These are phyloP conservation scores for Oedothorax gibbosus DNA, from an alignment of 1,140 invertebrate genomes.

Conservation along the genomic window DNA sequence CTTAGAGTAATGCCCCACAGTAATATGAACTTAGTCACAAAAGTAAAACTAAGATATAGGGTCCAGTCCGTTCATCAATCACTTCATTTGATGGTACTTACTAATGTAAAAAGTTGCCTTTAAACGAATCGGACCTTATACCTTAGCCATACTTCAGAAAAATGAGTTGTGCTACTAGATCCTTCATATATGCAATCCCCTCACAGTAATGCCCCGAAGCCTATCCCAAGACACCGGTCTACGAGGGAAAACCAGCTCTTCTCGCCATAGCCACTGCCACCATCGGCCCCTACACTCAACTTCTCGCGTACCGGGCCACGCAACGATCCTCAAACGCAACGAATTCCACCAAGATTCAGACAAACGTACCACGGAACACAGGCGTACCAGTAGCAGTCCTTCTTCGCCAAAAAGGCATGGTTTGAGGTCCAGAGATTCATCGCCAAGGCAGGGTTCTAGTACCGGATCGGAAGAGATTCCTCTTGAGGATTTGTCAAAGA, in stretches of 20 bases:
- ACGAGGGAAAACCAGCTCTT: conserved; percentile 22
- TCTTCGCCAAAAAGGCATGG: conserved; percentile 58
- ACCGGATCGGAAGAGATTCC: conserved; percentile 84
- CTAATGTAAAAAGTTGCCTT: too few species aligned
- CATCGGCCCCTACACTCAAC: conserved; percentile 73
- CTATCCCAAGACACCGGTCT: conserved; percentile 61
- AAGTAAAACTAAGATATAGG: too few species aligned
- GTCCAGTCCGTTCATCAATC: too few species aligned
- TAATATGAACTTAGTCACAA: too few species aligned
- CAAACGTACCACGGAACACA: conserved; percentile 24
- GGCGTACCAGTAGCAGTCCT: conserved; percentile 65
- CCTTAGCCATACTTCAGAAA: too few species aligned
- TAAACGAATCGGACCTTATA: too few species aligned
- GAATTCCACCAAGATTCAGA: not conserved
- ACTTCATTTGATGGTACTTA: too few species aligned
- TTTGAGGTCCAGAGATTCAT: conserved; percentile 75
- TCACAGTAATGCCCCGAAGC: conserved; percentile 56
- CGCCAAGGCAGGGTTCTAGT: conserved; percentile 74
- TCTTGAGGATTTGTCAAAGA: conserved; percentile 78
- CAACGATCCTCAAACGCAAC: conserved; percentile 73
- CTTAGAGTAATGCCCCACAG: too few species aligned
- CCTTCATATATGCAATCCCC: not conserved
- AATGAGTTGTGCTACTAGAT: too few species aligned
- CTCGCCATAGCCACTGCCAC: not conserved
- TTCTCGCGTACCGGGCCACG: conserved; percentile 78